Percentiles rank a stretch among this genome's conserved stretches.
phyloP scores from a whole-genome alignment of 2,888 invertebrate species.

The Himalopsyche japonica region DNA sequence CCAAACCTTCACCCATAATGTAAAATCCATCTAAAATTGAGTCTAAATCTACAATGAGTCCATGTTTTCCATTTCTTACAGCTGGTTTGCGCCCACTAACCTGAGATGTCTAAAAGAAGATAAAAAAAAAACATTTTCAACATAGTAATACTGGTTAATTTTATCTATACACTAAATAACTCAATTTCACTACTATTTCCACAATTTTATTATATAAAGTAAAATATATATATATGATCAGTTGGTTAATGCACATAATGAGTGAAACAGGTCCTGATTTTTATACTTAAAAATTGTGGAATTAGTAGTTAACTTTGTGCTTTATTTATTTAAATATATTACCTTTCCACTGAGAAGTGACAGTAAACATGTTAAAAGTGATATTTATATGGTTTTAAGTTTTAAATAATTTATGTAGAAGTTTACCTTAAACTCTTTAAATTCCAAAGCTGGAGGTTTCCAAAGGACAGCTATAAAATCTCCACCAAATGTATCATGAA shows the following conservation, averaged over 20 bases:
- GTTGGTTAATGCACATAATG: too few relatives aligned
- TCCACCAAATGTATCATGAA: constrained; percentile 88
- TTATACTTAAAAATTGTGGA: too few relatives aligned
- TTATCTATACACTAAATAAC: not conserved
- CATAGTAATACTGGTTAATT: not conserved
- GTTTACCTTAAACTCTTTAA: constrained; percentile 73
- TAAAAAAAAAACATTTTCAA: not conserved
- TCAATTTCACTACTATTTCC: too few relatives aligned
- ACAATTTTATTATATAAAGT: too few relatives aligned
- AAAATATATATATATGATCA: too few relatives aligned
- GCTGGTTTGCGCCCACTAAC: constrained; percentile 61
- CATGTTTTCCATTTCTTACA: constrained; percentile 49
- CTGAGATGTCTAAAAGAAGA: constrained; percentile 56
- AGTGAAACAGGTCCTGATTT: too few relatives aligned
- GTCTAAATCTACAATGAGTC: constrained; percentile 65
- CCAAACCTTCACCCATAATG: constrained; percentile 68
- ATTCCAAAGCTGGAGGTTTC: constrained; percentile 69
- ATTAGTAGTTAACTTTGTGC: too few relatives aligned
- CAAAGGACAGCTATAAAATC: constrained; percentile 81
- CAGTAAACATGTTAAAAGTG: too few relatives aligned
- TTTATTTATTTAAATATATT: too few relatives aligned
- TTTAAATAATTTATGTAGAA: too few relatives aligned
- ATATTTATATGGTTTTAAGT: too few relatives aligned
- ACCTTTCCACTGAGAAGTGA: too few relatives aligned
- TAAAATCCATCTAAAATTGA: constrained; percentile 74